phyloP scores from a whole-genome alignment of 1,140 invertebrate species.

The Heliconius eleuchia region DNA sequence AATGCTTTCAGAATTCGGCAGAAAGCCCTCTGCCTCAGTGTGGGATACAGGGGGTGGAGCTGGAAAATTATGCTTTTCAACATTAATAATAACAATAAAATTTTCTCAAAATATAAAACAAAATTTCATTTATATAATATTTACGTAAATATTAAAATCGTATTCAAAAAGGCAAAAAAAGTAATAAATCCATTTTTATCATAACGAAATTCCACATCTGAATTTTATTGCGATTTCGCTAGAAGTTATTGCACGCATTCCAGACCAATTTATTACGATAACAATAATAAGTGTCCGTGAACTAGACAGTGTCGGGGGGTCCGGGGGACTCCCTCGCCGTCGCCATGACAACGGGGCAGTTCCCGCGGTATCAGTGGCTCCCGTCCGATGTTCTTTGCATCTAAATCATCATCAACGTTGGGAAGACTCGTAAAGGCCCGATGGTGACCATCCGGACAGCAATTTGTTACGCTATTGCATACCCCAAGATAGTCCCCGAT shows the following conservation, averaged over 20 bases:
- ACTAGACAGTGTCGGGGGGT: slow-evolving; percentile 64
- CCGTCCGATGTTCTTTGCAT: slow-evolving; percentile 73
- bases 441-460: slow-evolving; percentile 66
- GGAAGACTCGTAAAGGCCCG: slow-evolving; percentile 67
- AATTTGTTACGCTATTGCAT: slow-evolving; percentile 69
- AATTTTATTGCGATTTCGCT: slow-evolving; percentile 67
- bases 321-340: slow-evolving; percentile 52
- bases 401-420: slow-evolving; percentile 77
- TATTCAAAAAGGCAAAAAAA: slow-evolving; percentile 37
- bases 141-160: slow-evolving; percentile 30
- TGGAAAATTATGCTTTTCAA: not conserved
- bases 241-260: slow-evolving; percentile 67
- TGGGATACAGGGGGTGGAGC: too few relatives aligned
- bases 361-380: slow-evolving; percentile 63
- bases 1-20: too few relatives aligned
- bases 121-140: not conserved
- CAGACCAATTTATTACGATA: slow-evolving; percentile 77
- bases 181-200: slow-evolving; percentile 45
- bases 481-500: slow-evolving; percentile 56
- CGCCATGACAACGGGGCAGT: slow-evolving; percentile 58
- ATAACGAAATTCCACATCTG: slow-evolving; percentile 56
- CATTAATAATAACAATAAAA: not conserved
- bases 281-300: slow-evolving; percentile 77
- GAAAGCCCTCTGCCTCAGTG: too few relatives aligned
- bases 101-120: not conserved